Evolutionary conservation across 1,140 invertebrate genomes (phyloP).

Genomic region (Camponotus floridanus): DNA sequence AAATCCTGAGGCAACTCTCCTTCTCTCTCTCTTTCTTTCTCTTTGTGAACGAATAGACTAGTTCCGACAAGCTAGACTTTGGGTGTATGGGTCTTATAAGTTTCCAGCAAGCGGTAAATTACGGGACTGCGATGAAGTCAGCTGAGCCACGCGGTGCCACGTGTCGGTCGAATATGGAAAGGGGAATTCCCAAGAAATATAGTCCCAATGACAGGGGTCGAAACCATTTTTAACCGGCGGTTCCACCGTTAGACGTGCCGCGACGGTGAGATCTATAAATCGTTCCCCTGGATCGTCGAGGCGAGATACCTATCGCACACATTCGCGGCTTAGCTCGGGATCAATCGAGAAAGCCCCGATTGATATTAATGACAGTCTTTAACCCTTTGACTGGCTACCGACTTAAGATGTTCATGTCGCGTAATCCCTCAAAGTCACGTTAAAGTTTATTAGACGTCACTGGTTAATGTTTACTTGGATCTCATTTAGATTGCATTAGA

Average conservation of each 20-base stretch:
- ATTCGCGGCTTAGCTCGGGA: constrained; percentile 55
- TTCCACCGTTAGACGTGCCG: constrained; percentile 33
- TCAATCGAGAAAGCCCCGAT: constrained; percentile 69
- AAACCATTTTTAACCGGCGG: constrained; percentile 75
- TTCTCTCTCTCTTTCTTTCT: not conserved
- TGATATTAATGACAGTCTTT: constrained; percentile 75
- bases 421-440: constrained; percentile 45
- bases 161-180: constrained; percentile 73
- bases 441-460: constrained; percentile 27
- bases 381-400: constrained; percentile 70
- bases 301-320: constrained; percentile 51
- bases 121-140: constrained; percentile 67
- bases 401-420: constrained; percentile 28
- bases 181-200: constrained; percentile 78
- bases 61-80: constrained; percentile 40
- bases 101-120: constrained; percentile 63
- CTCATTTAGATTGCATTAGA: not conserved
- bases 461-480: constrained; percentile 11
- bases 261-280: constrained; percentile 70
- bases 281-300: constrained; percentile 66
- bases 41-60: constrained; percentile 27
- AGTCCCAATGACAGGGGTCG: constrained; percentile 79
- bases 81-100: constrained; percentile 23
- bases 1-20: not conserved
- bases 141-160: constrained; percentile 76